Base-by-base conservation (phyloP, 1,140 invertebrate species). In the Anadara kagoshimensis region DNA sequence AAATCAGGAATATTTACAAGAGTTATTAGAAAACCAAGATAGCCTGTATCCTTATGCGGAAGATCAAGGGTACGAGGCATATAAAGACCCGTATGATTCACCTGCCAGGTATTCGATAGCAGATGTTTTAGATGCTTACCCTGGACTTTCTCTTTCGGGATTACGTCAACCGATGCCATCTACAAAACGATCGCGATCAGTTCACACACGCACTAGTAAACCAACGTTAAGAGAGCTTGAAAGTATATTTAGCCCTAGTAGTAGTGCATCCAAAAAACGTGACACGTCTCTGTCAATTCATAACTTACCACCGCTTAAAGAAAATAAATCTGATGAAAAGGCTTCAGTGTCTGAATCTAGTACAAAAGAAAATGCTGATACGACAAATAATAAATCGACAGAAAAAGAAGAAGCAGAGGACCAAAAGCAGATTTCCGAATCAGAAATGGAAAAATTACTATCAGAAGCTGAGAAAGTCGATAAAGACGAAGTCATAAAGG, bases 391-490 rank as follows among this genome's bases (percentile, higher is more conserved):
- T 11, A 59, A 49, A 47, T 16, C n/a, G 24, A 2, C 12, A 26
- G 22, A 47, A 24, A 36, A 53, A n/a, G 36, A 45, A 36, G 29
- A 51, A 29, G 44, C 62, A 36, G 49, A 49, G 18, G 12, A 63
- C 7, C 26, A 26, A 26, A 41, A 64, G 20, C 29, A 53, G n/a
- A 64, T 64, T 36, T 64, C 62, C 44, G 45, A 51, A 41, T 18
- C 49, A 41, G 41, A 64, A 64, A 53, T 64, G 49, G 62, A 64
- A n/a, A 18, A 64, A 41, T 26, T 64, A 0, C 51, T 64, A 64
- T 64, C 62, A 36, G 62, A 64, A 51, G 62, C 62, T 14, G 62
- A 36, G 12, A 64, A 64, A 53, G 62, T 64, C 7, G 29, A 36
- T 18, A 16, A 45, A 36, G 10, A 45, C n/a, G 14, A 24, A 18